Evolutionary conservation across 2,113 vertebrate genomes (phyloP), one percentile per base, ranked within the genome.

Genomic region (Lichenostomus cassidix): DNA sequence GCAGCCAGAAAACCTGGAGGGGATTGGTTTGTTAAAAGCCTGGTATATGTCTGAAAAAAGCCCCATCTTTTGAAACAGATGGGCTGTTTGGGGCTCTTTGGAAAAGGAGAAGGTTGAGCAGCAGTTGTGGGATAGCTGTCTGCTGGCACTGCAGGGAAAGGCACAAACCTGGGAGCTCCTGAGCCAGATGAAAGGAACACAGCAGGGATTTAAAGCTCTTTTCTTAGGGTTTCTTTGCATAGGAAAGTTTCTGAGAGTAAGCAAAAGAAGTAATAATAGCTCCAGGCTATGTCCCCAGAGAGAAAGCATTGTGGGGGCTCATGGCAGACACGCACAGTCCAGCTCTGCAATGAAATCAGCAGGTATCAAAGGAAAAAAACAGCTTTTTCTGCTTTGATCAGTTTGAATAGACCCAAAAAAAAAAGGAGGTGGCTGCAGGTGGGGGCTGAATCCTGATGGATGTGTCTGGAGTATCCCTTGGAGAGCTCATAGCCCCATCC

Each of bases 171-270:
- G 24, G 15, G 68, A 49, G 31, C 21, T 56, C 19, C 12, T 24
- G 14, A 64, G 58, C 42, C 16, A 35, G 46, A 44, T 13, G 10
- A 42, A 68, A 62, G 59, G 82, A 86, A 24, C 75, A 74, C 44
- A 65, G 89, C 63, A 16, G 35, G 87, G 42, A 41, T 83, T 65
- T 21, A 55, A 83, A 83, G 42, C 31, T 76, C 55, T 44, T 27
- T 81, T 67, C 56, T 81, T 62, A 11, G 63, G 27, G 29, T 74
- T 77, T 56, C 77, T 89, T 77, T 67, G 64, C 81, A 52, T 15
- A 55, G 82, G 41, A 31, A 87, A 63, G 39, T 68, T 91, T 71
- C 70, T 79, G 58, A 83, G 87, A 67, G n/a, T n/a, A 70, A 94
- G 92, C 49, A 49, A 41, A 63, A 60, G 42, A 33, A 91, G 56